Conservation (phyloP, 2,113 vertebrate genomes). For the Agapornis roseicollis region DNA sequence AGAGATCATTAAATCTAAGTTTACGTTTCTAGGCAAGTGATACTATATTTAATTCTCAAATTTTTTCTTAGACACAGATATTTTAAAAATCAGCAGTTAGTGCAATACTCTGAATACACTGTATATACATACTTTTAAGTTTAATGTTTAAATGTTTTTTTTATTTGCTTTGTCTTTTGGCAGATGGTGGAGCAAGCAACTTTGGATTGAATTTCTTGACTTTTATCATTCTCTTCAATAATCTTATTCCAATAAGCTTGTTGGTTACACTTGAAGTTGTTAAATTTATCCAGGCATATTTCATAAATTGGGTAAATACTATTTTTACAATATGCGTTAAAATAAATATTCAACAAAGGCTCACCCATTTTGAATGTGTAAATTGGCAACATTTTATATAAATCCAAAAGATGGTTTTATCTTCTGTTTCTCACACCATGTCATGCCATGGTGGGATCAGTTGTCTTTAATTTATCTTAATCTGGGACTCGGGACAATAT, state of each 20-base stretch:
- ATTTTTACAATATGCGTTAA: not conserved
- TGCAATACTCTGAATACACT: not conserved
- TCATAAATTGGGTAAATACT: conserved; percentile 97
- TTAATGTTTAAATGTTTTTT: not conserved
- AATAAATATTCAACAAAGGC: not conserved
- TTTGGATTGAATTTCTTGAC: conserved; percentile 99
- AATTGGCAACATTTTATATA: not conserved
- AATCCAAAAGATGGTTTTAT: not conserved
- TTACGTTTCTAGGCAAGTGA: not conserved
- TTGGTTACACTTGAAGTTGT: conserved; percentile 98
- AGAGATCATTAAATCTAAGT: not conserved
- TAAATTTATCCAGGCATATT: conserved; percentile 98
- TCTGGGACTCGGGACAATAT: not conserved
- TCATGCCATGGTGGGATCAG: not conserved
- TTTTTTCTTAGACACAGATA: not conserved
- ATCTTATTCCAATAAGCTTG: conserved; percentile 98
- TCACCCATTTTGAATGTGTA: not conserved
- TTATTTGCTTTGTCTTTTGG: conserved; percentile 49
- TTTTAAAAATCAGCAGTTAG: not conserved
- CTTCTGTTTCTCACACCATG: not conserved
- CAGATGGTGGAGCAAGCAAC: conserved; percentile 95
- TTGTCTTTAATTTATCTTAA: not conserved
- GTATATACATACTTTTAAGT: not conserved
- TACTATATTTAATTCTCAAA: not conserved
- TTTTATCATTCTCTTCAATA: conserved; percentile 99